These are phyloP conservation scores for Dendroctonus ponderosae DNA, from an alignment of 1,140 invertebrate genomes.

Conservation along the genomic window DNA sequence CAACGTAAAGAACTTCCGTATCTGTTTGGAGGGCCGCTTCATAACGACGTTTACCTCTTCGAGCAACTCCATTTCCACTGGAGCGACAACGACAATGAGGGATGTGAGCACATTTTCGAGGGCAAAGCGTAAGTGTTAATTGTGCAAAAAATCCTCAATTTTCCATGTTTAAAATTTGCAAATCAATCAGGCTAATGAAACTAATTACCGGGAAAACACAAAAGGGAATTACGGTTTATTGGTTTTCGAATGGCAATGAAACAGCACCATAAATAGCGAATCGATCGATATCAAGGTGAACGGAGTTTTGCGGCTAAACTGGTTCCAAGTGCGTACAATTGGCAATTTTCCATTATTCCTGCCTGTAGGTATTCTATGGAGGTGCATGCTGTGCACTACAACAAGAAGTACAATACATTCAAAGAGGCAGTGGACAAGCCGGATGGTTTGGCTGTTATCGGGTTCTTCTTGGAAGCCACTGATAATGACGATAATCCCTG, in stretches of 20 bases:
- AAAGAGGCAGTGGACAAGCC: constrained; percentile 66
- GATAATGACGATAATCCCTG: constrained; percentile 50
- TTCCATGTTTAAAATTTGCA: constrained; percentile 2
- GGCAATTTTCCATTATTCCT: no score
- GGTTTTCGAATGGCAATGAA: no score
- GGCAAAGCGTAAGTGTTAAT: constrained; percentile 54
- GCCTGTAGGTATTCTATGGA: constrained; percentile 66
- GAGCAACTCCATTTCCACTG: constrained; percentile 83
- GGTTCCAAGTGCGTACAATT: not conserved
- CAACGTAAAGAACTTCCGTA: constrained; percentile 48
- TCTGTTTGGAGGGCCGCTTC: constrained; percentile 63
- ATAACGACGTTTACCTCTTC: constrained; percentile 66
- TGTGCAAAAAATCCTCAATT: constrained; percentile 3
- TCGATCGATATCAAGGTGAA: no score
- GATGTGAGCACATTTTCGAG: constrained; percentile 81
- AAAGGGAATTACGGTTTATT: not conserved
- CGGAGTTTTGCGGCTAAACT: not conserved
- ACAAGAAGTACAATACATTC: constrained; percentile 68
- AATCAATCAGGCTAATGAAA: not conserved
- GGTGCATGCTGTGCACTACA: constrained; percentile 78
- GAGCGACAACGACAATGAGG: constrained; percentile 68
- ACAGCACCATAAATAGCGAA: no score
- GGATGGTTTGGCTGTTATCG: constrained; percentile 76
- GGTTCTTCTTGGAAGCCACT: constrained; percentile 63
- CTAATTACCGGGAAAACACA: not conserved